Percentiles rank a stretch among this genome's conserved stretches.
Evolutionary conservation across 2,113 vertebrate genomes (phyloP).

Genomic region (human): GRCh38 chr3:173444501-173445000

Average conservation of each 20-base stretch:
- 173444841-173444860: background rate
- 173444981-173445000: too few species aligned
- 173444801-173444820: too few species aligned
- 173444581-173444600: background rate
- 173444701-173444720: background rate
- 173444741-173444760: background rate
- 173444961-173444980: background rate
- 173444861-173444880: background rate
- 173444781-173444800: too few species aligned
- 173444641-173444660: background rate
- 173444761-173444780: too few species aligned
- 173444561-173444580: background rate
- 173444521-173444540: background rate
- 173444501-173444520: background rate
- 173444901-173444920: background rate
- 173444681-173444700: background rate
- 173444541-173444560: slow-evolving; percentile 18
- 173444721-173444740: too few species aligned
- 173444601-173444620: background rate
- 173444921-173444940: background rate
- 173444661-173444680: background rate
- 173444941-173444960: background rate
- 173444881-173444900: background rate
- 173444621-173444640: background rate
- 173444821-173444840: too few species aligned